These are phyloP conservation scores for Sylvicapra grimmia DNA, from an alignment of 2,113 vertebrate genomes.

Conservation along the genomic window DNA sequence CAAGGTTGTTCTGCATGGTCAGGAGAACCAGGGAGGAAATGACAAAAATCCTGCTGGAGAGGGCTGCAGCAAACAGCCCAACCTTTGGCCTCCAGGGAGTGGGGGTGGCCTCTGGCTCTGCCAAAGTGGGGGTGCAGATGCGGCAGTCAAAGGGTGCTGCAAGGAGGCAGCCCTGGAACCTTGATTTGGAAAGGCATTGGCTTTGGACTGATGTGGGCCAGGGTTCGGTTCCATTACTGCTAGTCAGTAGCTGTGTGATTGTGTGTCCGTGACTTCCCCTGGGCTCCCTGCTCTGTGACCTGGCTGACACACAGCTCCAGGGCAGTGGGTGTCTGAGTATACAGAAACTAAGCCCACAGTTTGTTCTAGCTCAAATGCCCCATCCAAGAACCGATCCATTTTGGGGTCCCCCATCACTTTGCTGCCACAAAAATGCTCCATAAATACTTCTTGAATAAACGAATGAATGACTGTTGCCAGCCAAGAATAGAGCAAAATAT, in stretches of 20 bases:
- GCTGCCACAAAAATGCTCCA: not conserved
- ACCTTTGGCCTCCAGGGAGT: not conserved
- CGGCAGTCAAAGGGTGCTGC: fast-evolving
- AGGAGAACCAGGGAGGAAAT: slow-evolving; percentile 52
- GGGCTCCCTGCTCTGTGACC: not conserved
- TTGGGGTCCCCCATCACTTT: not conserved
- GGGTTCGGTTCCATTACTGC: not conserved
- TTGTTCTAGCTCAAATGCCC: not conserved
- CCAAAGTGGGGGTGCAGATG: not conserved
- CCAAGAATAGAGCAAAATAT: not conserved
- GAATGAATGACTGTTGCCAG: not conserved
- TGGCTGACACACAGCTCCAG: not conserved
- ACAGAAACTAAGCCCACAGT: not conserved
- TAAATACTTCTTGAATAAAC: slow-evolving; percentile 12
- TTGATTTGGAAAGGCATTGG: not conserved
- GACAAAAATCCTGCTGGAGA: slow-evolving; percentile 26
- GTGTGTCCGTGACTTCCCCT: not conserved
- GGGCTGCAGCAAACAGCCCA: not conserved
- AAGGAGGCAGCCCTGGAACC: not conserved
- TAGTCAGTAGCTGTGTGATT: not conserved
- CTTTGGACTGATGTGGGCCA: not conserved
- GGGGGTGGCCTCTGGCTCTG: not conserved
- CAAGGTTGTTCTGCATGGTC: not conserved
- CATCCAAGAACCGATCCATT: not conserved
- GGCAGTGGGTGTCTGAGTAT: not conserved